A percentile compares a stretch with the other conserved stretches of the same genome.
phyloP scores from a whole-genome alignment of 2,113 vertebrate species.

The Saguinus imperator region DNA sequence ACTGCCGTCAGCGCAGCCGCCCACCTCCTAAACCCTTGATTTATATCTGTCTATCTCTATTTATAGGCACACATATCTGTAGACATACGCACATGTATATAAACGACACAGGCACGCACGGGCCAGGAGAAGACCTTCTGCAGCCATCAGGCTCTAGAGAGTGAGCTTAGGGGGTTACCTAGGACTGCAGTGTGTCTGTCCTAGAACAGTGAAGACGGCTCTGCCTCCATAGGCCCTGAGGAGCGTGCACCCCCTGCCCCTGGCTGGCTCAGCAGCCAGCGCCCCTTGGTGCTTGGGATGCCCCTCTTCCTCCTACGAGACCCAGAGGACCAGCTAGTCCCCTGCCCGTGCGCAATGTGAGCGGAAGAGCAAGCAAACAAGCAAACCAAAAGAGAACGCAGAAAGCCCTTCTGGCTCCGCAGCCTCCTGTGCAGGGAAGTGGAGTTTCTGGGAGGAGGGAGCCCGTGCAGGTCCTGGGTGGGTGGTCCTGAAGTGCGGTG shows the following conservation, averaged over 20 bases:
- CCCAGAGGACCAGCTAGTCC: background rate
- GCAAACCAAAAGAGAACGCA: background rate
- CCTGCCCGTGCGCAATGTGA: background rate
- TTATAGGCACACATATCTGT: background rate
- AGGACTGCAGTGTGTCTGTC: background rate
- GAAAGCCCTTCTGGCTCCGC: background rate
- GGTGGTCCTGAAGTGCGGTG: background rate
- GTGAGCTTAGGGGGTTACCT: background rate
- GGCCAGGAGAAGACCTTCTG: background rate
- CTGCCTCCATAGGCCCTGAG: background rate
- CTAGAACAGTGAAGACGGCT: background rate
- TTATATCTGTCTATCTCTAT: background rate
- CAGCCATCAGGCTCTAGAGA: background rate
- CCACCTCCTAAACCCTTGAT: background rate
- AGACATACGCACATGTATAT: background rate
- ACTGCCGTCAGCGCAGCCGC: background rate
- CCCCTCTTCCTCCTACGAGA: no score
- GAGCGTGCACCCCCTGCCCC: rapidly evolving
- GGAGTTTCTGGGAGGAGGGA: background rate
- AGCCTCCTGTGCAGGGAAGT: background rate
- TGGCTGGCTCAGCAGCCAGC: background rate
- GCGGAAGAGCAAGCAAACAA: background rate
- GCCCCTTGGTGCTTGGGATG: background rate
- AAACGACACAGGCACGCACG: background rate
- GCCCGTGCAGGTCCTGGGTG: background rate